These are phyloP conservation scores for Deroplatys truncata DNA, from an alignment of 2,888 invertebrate genomes.

Conservation along the genomic window DNA sequence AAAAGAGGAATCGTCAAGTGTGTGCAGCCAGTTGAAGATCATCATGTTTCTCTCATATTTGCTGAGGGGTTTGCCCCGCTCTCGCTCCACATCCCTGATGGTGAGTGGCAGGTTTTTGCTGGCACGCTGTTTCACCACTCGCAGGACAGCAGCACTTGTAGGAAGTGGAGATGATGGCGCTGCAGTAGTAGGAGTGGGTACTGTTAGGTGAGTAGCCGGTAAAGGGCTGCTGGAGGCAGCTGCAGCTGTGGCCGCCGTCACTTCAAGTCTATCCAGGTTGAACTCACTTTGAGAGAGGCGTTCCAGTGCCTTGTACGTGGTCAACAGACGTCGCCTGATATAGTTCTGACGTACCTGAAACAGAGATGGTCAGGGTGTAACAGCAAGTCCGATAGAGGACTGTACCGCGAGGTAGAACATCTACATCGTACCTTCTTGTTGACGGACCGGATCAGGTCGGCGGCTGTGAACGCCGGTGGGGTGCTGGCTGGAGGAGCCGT, in stretches of 20 bases:
- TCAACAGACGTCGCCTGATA: slow-evolving; percentile 69
- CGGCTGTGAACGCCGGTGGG: slow-evolving; percentile 57
- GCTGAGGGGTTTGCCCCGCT: slow-evolving; percentile 77
- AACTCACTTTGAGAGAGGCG: slow-evolving; percentile 81
- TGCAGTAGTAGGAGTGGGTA: slow-evolving; percentile 40
- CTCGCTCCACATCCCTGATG: slow-evolving; percentile 73
- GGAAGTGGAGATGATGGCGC: slow-evolving; percentile 36
- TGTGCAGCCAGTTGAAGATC: slow-evolving; percentile 93
- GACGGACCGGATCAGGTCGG: slow-evolving; percentile 67
- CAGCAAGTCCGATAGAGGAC: too few relatives aligned
- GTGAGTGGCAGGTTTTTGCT: slow-evolving; percentile 58
- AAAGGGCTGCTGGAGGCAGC: slow-evolving; percentile 34
- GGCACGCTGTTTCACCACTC: slow-evolving; percentile 46
- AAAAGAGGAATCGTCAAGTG: slow-evolving; percentile 68
- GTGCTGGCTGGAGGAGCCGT: slow-evolving; percentile 43
- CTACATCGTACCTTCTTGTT: slow-evolving; percentile 83
- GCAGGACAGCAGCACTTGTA: slow-evolving; percentile 43
- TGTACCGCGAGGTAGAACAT: too few relatives aligned
- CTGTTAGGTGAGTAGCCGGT: slow-evolving; percentile 33
- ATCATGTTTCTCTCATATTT: slow-evolving; percentile 91
- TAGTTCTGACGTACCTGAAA: slow-evolving; percentile 72
- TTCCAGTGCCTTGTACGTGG: slow-evolving; percentile 76
- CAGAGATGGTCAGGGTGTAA: neutral
- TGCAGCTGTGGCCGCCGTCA: slow-evolving; percentile 51
- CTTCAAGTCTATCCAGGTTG: slow-evolving; percentile 70